phyloP scores from a whole-genome alignment of 2,797 vertebrate species.

The Coregonus ussuriensis region DNA sequence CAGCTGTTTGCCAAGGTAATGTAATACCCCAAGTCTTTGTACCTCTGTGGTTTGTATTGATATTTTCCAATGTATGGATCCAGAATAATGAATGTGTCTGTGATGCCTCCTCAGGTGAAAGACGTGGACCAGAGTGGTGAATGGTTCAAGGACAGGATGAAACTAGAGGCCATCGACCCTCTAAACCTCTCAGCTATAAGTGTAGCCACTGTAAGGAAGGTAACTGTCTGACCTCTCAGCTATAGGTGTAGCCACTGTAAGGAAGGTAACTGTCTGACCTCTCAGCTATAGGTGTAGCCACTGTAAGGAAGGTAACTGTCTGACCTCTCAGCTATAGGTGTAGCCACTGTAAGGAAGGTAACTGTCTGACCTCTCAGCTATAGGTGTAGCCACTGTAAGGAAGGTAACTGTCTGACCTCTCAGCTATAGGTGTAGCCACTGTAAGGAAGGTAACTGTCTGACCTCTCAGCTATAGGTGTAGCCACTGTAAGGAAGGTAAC shows the following conservation, averaged over 20 bases:
- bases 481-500: background rate
- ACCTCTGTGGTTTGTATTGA: background rate
- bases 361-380: background rate
- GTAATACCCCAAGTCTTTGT: constrained; percentile 11
- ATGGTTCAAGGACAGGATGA: constrained; percentile 99
- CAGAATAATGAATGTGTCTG: no score
- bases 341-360: background rate
- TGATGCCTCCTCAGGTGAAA: constrained; percentile 79
- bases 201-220: constrained; percentile 93
- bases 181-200: constrained; percentile 99
- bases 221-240: background rate
- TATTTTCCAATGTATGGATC: background rate
- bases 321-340: no score
- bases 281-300: constrained; percentile 98
- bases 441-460: constrained; percentile 77
- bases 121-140: constrained; percentile 93
- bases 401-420: constrained; percentile 75
- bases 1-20: constrained; percentile 93
- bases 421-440: constrained; percentile 98
- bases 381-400: no score
- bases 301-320: constrained; percentile 81
- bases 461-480: no score
- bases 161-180: constrained; percentile 97
- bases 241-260: no score
- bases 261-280: constrained; percentile 68